These are phyloP conservation scores for Asarcornis scutulata DNA, from an alignment of 2,113 vertebrate genomes.

Conservation along the genomic window DNA sequence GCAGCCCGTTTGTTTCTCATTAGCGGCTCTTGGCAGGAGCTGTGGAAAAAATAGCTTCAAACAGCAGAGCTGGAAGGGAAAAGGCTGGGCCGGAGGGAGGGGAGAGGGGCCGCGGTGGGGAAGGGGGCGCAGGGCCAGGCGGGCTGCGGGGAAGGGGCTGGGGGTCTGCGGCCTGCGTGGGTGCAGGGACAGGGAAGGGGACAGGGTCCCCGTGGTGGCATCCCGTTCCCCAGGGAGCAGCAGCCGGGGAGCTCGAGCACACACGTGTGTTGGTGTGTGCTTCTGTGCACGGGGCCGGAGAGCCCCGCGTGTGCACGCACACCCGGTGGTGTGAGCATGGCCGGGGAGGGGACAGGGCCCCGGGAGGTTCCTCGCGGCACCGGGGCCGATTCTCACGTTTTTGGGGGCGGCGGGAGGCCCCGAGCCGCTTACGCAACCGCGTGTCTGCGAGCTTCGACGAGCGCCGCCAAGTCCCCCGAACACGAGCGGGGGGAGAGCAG, in stretches of 20 bases:
- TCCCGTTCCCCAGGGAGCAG: not conserved
- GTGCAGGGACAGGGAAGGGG: not conserved
- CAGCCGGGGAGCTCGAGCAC: rapidly evolving
- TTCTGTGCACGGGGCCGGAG: rapidly evolving
- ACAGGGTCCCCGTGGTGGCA: rapidly evolving
- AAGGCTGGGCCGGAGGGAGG: constrained; percentile 21
- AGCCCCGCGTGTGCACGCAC: rapidly evolving
- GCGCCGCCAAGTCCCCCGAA: not conserved
- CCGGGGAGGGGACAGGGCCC: not conserved
- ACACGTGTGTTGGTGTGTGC: rapidly evolving
- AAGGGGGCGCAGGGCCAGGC: not conserved
- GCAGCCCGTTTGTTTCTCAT: constrained; percentile 71
- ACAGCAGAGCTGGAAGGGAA: constrained; percentile 46
- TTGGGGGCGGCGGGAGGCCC: not conserved
- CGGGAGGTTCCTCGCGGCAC: not conserved
- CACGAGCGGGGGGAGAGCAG: not conserved
- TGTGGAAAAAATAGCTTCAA: constrained; percentile 77
- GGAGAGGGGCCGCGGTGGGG: not conserved
- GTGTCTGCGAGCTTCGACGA: not conserved
- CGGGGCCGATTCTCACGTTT: not conserved
- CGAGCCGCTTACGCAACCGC: not conserved
- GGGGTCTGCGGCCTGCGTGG: not conserved
- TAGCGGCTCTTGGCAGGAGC: constrained; percentile 73
- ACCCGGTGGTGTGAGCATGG: not conserved
- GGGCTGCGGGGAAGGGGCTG: not conserved